Evolutionary conservation across 1,140 invertebrate species (phyloP), one percentile per base, ranked within the genome.

Genomic region (Micrasema minimum): DNA sequence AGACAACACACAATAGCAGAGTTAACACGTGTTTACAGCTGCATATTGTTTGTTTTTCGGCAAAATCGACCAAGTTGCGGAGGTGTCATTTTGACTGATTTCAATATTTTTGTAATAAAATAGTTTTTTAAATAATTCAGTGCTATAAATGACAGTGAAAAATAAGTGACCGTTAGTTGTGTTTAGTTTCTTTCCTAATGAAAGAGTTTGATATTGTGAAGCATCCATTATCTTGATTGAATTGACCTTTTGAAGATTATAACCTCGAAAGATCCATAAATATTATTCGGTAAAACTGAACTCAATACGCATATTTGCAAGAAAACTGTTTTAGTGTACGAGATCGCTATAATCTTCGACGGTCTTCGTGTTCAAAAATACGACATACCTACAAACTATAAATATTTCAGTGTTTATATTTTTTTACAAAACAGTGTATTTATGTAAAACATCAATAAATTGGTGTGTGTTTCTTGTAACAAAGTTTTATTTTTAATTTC

Each of bases 11-110:
- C 5, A 20, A 20, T 20, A 20, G 16, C 46, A 45, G 16, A 45
- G 50, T n/a, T n/a, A 55, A 16, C 57, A 61, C 57, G 35, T 61
- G 57, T 61, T 61, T 16, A 18, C 5, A 4, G 53, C 26, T 35
- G 53, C 0, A 61, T 12, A 55, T 55, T 61, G 57, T 61, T 61
- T 61, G 38, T 61, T 43, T 61, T 61, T 48, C 18, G 46, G 46
- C 20, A 11, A 2, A 16, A 43, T 48, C 46, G 7, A 12, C 11
- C 11, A 5, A 5, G 41, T 20, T 48, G 6, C 11, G 11, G 18
- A 18, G 12, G 51, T 55, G 26, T 55, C 51, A 61, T 38, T 61
- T 22, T 43, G n/a, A 26, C 23, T 26, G 35, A 55, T 55, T 55
- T 16, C 26, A 31, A 31, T 55, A 26, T 55, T 55, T 31, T 4